These are phyloP conservation scores for Sorex araneus DNA, from an alignment of 2,113 vertebrate genomes.

Conservation along the genomic window DNA sequence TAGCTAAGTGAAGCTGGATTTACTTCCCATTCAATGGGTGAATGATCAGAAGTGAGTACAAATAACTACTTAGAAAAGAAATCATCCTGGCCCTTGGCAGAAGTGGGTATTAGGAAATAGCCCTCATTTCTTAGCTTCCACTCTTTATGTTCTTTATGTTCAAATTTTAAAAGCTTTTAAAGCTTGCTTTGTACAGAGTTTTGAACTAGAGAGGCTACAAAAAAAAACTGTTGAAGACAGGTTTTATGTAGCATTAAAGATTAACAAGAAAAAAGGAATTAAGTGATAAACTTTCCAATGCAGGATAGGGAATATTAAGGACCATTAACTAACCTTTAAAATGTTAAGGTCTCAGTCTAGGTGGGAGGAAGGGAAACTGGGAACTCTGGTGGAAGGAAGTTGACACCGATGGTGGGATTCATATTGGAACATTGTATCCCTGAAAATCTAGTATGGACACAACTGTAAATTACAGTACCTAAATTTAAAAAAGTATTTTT, in stretches of 20 bases:
- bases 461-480: no score
- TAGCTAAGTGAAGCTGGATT: constrained; percentile 22
- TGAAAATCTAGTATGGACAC: no score
- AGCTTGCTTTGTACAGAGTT: constrained; percentile 23
- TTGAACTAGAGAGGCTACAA: neutral
- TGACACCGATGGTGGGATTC: no score
- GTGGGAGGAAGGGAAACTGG: no score
- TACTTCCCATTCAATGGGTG: constrained; percentile 41
- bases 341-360: no score
- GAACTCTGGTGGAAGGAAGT: no score
- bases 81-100: neutral
- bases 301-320: neutral
- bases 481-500: no score
- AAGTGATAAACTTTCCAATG: neutral
- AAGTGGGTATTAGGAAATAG: neutral
- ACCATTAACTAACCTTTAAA: neutral
- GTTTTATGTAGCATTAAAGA: neutral
- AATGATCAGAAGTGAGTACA: constrained; percentile 16
- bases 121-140: neutral
- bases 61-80: constrained; percentile 38
- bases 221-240: neutral
- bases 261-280: constrained; percentile 20
- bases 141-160: neutral
- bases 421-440: no score
- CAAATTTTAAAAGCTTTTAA: no score